phyloP scores from a whole-genome alignment of 2,888 invertebrate species.

The Melanchra persicariae region DNA sequence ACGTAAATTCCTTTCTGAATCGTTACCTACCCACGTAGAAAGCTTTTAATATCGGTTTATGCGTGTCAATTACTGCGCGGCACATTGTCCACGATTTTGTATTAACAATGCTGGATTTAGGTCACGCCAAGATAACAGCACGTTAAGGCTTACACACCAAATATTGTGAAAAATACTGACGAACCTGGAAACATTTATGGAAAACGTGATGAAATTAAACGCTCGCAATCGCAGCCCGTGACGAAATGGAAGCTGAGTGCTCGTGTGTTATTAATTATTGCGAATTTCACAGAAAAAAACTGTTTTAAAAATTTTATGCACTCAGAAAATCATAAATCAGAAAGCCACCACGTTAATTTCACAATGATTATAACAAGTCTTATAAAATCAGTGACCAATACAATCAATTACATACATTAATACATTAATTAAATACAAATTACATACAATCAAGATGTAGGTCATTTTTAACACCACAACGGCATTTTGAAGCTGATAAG shows the following conservation, averaged over 20 bases:
- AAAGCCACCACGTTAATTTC: constrained; percentile 1
- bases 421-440: too few species aligned
- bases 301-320: constrained; percentile 15
- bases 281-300: constrained; percentile 14
- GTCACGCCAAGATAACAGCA: constrained; percentile 62
- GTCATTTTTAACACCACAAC: background rate
- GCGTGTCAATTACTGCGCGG: constrained; percentile 65
- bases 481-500: constrained; percentile 15
- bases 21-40: constrained; percentile 59
- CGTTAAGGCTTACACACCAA: constrained; percentile 55
- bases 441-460: background rate
- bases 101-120: constrained; percentile 64
- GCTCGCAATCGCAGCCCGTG: constrained; percentile 12
- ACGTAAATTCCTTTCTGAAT: constrained; percentile 66
- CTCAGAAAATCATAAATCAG: constrained; percentile 9
- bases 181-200: constrained; percentile 43
- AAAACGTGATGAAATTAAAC: constrained; percentile 60
- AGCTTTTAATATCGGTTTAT: constrained; percentile 70
- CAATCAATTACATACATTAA: too few species aligned
- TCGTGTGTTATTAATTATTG: constrained; percentile 47
- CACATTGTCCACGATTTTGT: constrained; percentile 62
- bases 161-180: constrained; percentile 52
- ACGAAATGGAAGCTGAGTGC: constrained; percentile 22
- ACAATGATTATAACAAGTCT: background rate
- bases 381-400: background rate